These are phyloP conservation scores for Pygoscelis antarcticus DNA, from an alignment of 2,113 vertebrate genomes.

Conservation along the genomic window DNA sequence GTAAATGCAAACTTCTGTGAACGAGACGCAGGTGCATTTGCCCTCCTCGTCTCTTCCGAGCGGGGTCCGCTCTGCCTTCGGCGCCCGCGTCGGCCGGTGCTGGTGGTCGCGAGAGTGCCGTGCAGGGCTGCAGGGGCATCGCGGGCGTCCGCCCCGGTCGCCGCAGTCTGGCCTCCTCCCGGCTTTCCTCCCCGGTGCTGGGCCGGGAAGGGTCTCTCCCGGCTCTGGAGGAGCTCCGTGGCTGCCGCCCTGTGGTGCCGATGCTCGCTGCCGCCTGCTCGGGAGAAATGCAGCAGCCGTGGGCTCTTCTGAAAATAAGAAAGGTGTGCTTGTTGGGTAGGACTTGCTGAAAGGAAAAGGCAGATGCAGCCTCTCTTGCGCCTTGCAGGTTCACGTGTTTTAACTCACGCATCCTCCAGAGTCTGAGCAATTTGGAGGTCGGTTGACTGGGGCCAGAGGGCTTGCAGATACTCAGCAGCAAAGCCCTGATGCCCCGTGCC, in stretches of 20 bases:
- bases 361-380: fast-evolving
- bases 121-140: not conserved
- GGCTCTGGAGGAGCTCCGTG: not conserved
- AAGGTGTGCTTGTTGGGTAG: not conserved
- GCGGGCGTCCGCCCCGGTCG: no score
- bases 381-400: fast-evolving
- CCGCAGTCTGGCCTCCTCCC: not conserved
- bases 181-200: not conserved
- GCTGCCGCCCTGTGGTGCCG: not conserved
- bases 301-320: fast-evolving
- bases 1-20: not conserved
- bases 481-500: not conserved
- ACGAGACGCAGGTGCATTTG: not conserved
- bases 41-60: not conserved
- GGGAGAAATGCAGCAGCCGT: fast-evolving
- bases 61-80: not conserved
- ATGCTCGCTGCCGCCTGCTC: not conserved
- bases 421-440: not conserved
- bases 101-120: not conserved
- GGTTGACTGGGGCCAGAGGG: no score
- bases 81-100: not conserved
- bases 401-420: not conserved
- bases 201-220: not conserved
- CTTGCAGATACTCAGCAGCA: not conserved
- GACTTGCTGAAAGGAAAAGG: not conserved